These are phyloP conservation scores for Ectobius pallidus DNA, from an alignment of 2,888 invertebrate genomes.

Conservation along the genomic window DNA sequence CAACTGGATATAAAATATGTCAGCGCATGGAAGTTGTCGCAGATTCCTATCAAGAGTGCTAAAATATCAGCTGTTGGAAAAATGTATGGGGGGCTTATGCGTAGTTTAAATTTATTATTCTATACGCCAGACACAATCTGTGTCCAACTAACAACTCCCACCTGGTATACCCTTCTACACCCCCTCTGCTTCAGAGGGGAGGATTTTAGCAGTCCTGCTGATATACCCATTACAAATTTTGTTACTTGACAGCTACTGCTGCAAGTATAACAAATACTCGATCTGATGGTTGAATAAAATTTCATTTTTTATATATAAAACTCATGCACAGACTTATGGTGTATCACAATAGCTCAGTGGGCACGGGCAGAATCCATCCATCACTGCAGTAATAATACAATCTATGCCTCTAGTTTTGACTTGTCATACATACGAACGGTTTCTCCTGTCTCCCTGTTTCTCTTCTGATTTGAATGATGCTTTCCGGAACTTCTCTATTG, in stretches of 20 bases:
- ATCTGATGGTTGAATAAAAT: slow-evolving; percentile 6
- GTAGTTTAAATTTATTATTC: too few relatives aligned
- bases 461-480: background rate
- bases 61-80: too few relatives aligned
- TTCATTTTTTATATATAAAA: background rate
- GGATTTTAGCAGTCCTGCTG: background rate
- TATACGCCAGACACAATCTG: background rate
- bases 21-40: too few relatives aligned
- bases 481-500: slow-evolving; percentile 1
- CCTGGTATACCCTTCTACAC: background rate
- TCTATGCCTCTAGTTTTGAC: background rate
- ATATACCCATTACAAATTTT: background rate
- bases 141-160: background rate
- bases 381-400: slow-evolving; percentile 7
- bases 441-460: background rate
- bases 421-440: background rate
- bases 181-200: too few relatives aligned
- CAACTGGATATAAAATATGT: too few relatives aligned
- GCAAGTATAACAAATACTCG: background rate
- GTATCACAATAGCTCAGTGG: background rate
- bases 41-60: too few relatives aligned
- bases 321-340: background rate
- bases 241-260: background rate
- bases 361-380: background rate
- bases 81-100: too few relatives aligned